Conservation (phyloP, 1,140 invertebrate species). For the Coenobita brevimanus region DNA sequence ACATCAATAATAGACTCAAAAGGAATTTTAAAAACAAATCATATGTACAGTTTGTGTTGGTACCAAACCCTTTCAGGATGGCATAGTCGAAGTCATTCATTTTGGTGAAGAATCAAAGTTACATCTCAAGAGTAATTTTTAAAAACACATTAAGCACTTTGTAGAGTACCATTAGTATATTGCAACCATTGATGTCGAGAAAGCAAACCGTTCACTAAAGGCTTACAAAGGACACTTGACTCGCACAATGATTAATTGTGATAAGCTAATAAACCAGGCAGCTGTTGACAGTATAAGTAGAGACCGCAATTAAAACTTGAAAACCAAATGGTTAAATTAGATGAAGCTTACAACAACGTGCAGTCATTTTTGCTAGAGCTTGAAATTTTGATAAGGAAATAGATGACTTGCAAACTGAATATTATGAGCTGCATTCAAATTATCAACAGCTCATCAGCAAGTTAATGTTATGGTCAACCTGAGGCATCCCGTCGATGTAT, state of each 20-base stretch:
- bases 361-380: no score
- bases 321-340: no score
- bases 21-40: conserved; percentile 4
- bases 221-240: not conserved
- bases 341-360: no score
- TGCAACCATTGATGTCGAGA: not conserved
- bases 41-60: conserved; percentile 14
- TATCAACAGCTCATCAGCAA: no score
- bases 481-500: no score
- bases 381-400: no score
- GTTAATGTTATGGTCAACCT: no score
- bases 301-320: not conserved
- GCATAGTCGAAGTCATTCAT: not conserved
- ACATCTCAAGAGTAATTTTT: not conserved
- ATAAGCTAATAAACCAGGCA: not conserved
- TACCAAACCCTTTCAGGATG: not conserved
- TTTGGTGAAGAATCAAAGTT: not conserved
- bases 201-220: not conserved
- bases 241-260: not conserved
- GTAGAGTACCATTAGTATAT: no score
- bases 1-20: conserved; percentile 9
- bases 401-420: no score
- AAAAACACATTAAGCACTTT: not conserved
- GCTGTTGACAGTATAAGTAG: no score
- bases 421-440: no score